Evolutionary conservation across 2,888 invertebrate genomes (phyloP), one percentile per base, ranked within the genome.

Genomic region (Pseudeuparius sepicola): DNA sequence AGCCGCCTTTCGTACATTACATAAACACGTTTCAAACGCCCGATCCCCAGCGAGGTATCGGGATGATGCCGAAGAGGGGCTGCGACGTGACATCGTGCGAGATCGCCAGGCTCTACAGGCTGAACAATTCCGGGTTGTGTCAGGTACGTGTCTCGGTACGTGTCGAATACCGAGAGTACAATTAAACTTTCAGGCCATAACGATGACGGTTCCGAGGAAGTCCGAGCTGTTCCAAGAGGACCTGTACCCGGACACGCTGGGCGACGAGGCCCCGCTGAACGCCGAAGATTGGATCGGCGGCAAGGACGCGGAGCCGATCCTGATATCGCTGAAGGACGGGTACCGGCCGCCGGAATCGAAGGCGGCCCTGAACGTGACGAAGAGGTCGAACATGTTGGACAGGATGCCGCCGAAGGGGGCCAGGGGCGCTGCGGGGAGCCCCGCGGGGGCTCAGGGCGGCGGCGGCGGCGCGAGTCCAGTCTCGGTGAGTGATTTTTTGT

Each of bases 191-290:
- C 56, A 73, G 73, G 86, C 83, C 44, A 74, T 92, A 39, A 89
- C 93, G n/a, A 93, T 97, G 92, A 94, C 94, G 36, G 96, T 96
- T 37, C 96, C 96, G 14, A 75, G 96, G 60, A 94, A 94, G 75
- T 92, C 93, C 42, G 93, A 93, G 65, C 73, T 89, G 53, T 96
- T 96, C 71, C 96, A 96, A 67, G 92, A 93, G 61, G 96, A 96
- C 66, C 70, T 97, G 45, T 97, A 92, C 64, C 96, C 96, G 0
- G 93, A 94, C 59, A 94, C 96, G 4, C 67, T 88, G 11, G 89
- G 92, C 34, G 88, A 92, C 55, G 84, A 84, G 42, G 83, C 93
- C 4, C 85, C 89, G 9, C 67, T 84, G 43, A 79, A 87, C 1
- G 90, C 92, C 2, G 92, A 92, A 55, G 93, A 94, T 61, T 94